A percentile compares a stretch with the other conserved stretches of the same genome.
phyloP scores from a whole-genome alignment of 1,140 invertebrate species.

The Bursaphelenchus mucronatus region DNA sequence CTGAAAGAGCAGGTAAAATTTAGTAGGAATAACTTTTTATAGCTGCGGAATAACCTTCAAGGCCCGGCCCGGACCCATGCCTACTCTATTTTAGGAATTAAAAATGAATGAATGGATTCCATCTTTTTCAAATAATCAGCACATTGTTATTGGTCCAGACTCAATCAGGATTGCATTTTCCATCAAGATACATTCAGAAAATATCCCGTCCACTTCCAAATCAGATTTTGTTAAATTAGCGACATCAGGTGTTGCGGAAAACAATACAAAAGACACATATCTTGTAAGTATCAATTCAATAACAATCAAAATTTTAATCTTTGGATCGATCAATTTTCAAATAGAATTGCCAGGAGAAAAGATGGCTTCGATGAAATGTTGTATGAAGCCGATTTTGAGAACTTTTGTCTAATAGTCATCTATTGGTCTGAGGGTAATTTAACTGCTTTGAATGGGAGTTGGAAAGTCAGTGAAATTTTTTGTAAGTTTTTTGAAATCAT shows the following conservation, averaged over 20 bases:
- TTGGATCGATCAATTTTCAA: conserved; percentile 12
- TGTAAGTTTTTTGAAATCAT: conserved; percentile 2
- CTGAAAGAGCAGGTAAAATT: too few relatives aligned
- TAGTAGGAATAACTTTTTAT: too few relatives aligned
- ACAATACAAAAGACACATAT: not conserved
- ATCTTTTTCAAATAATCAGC: conserved; percentile 1
- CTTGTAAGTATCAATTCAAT: not conserved
- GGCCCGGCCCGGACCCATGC: too few relatives aligned
- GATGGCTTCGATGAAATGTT: conserved; percentile 3
- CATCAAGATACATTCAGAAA: not conserved
- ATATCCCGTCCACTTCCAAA: conserved; percentile 1
- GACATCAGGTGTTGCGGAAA: not conserved
- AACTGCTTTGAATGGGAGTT: not conserved
- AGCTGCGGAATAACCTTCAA: too few relatives aligned
- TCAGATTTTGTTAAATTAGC: not conserved
- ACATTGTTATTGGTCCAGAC: conserved; percentile 1
- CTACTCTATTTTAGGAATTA: conserved; percentile 7
- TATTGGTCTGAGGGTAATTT: conserved; percentile 12
- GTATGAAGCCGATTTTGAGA: conserved; percentile 7
- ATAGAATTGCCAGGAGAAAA: conserved; percentile 7
- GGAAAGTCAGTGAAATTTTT: conserved; percentile 3
- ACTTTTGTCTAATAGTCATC: conserved; percentile 8
- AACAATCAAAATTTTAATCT: conserved; percentile 3
- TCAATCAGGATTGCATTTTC: conserved; percentile 1
- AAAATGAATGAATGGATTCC: conserved; percentile 14